Evolutionary conservation across 2,113 vertebrate species (phyloP).

Genomic region (Gracilinanus agilis): DNA sequence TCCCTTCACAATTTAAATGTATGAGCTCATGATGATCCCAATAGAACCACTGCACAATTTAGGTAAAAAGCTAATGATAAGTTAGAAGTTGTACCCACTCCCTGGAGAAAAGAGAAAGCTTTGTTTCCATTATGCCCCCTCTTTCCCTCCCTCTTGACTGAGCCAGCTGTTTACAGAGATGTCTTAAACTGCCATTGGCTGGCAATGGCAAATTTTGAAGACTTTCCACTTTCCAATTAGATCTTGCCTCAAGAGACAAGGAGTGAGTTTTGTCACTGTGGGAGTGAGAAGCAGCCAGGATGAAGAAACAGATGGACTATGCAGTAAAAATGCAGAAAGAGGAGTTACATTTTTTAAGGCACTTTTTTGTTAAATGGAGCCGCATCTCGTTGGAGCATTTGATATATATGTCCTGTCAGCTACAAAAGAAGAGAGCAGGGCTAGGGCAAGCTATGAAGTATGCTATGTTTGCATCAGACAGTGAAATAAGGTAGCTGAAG

Average conservation of each 20-base stretch:
- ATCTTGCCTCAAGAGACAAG: constrained; percentile 78
- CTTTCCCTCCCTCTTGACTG: constrained; percentile 60
- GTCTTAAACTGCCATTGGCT: constrained; percentile 67
- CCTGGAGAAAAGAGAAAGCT: constrained; percentile 15
- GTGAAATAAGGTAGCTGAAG: constrained; percentile 69
- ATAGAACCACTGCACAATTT: neutral
- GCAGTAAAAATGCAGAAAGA: constrained; percentile 81
- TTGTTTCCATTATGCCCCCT: constrained; percentile 61
- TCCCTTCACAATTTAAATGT: neutral
- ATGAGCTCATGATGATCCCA: neutral
- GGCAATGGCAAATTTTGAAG: constrained; percentile 75
- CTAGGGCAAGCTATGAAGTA: constrained; percentile 75
- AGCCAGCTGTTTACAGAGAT: constrained; percentile 72
- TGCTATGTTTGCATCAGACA: constrained; percentile 69
- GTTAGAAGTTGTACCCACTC: constrained; percentile 42
- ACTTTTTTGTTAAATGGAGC: constrained; percentile 81
- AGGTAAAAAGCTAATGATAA: neutral
- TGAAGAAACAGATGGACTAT: constrained; percentile 80
- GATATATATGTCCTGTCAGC: constrained; percentile 82
- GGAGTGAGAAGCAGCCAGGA: constrained; percentile 75
- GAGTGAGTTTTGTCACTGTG: constrained; percentile 76
- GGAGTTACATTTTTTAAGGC: constrained; percentile 80
- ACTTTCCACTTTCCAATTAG: constrained; percentile 79
- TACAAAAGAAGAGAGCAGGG: constrained; percentile 76
- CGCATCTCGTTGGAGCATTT: constrained; percentile 78